These are phyloP conservation scores for Manis javanica DNA, from an alignment of 2,797 vertebrate genomes.

Conservation along the genomic window DNA sequence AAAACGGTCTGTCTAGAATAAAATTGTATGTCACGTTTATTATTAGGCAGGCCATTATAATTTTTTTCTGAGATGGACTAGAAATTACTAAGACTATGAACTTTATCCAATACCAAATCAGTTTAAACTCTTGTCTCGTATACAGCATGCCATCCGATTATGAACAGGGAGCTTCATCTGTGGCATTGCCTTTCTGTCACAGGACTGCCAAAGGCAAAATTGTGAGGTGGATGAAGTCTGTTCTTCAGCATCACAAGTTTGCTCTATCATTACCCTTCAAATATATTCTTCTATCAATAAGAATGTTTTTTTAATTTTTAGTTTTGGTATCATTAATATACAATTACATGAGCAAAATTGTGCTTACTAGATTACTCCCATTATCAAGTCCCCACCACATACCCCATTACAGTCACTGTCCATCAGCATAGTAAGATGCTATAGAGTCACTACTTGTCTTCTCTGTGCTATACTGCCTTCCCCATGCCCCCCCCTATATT, in stretches of 20 bases:
- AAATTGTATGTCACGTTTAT: background rate
- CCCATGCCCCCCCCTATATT: too few relatives aligned
- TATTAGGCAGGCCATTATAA: background rate
- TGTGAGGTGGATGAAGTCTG: background rate
- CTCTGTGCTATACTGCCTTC: too few relatives aligned
- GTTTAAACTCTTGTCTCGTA: background rate
- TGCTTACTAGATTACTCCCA: too few relatives aligned
- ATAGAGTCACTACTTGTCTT: too few relatives aligned
- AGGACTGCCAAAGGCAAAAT: background rate
- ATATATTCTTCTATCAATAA: background rate
- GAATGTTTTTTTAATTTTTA: background rate
- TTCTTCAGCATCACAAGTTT: background rate
- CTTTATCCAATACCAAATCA: background rate
- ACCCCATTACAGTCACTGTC: too few relatives aligned
- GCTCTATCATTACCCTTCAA: background rate
- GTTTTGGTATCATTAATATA: too few relatives aligned
- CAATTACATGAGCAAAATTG: too few relatives aligned
- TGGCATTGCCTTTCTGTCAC: background rate
- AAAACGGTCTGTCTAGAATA: background rate
- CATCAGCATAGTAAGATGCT: too few relatives aligned
- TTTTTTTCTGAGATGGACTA: conserved; percentile 13
- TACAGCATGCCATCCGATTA: background rate
- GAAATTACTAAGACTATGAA: background rate
- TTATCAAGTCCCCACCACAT: too few relatives aligned
- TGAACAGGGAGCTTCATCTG: background rate